phyloP scores from a whole-genome alignment of 2,797 vertebrate species.

The Odontamblyopus rebecca region DNA sequence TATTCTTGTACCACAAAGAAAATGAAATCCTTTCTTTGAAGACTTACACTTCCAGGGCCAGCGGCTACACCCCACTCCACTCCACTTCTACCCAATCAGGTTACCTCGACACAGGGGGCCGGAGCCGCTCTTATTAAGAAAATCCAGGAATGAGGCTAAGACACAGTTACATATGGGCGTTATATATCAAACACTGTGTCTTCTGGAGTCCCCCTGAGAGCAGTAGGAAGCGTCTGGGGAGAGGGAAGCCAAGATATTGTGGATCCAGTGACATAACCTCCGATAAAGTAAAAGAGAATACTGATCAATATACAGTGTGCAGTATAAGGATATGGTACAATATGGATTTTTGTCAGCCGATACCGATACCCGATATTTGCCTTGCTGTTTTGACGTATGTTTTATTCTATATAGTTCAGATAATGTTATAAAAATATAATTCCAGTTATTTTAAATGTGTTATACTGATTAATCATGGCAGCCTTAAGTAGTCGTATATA shows the following conservation, averaged over 20 bases:
- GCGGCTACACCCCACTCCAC: conserved; percentile 17
- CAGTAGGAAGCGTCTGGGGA: not conserved
- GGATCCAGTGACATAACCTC: not conserved
- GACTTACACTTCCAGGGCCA: conserved; percentile 43
- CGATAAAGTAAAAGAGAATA: not conserved
- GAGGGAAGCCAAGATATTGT: not conserved
- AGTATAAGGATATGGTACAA: no score
- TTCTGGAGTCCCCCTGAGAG: not conserved
- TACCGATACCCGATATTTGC: no score
- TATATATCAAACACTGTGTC: not conserved
- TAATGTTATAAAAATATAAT: no score
- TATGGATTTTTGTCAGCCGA: no score
- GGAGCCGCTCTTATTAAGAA: conserved; percentile 27
- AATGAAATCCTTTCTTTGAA: conserved; percentile 59
- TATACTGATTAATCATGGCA: no score
- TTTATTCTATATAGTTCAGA: no score
- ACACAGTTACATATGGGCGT: not conserved
- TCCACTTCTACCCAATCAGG: conserved; percentile 22
- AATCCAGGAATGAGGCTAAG: conserved; percentile 19
- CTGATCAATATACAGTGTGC: no score
- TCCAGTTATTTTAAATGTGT: no score
- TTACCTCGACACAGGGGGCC: conserved; percentile 46
- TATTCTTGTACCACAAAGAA: conserved; percentile 48
- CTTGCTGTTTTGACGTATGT: no score
- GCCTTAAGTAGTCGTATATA: no score